Percentiles rank a stretch among this genome's conserved stretches.
Evolutionary conservation across 2,797 vertebrate genomes (phyloP).

Genomic region (Trachops cirrhosus): DNA sequence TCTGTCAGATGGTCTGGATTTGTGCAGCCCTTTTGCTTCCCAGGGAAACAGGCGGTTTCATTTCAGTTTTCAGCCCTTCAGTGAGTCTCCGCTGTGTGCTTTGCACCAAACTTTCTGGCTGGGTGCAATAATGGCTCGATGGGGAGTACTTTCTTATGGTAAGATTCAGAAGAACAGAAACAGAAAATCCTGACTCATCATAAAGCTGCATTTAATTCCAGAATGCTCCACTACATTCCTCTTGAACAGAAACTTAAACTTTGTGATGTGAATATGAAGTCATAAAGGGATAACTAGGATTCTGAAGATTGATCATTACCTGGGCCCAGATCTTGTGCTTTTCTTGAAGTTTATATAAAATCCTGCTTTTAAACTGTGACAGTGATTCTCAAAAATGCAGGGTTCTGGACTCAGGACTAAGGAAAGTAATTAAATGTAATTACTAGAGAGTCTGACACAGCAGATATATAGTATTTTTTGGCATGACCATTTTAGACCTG

Average conservation of each 20-base stretch:
- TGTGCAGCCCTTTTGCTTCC: background rate
- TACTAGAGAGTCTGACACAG: background rate
- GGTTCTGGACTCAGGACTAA: background rate
- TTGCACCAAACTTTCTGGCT: background rate
- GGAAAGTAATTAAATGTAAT: slow-evolving; percentile 21
- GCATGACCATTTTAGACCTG: background rate
- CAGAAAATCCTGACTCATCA: background rate
- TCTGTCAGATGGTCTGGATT: background rate
- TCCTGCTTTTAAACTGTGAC: background rate
- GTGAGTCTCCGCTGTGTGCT: background rate
- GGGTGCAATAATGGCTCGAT: background rate
- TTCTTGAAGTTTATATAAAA: slow-evolving; percentile 46
- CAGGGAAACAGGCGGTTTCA: background rate
- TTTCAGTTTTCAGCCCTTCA: background rate
- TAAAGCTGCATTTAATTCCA: background rate
- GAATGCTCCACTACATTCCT: background rate
- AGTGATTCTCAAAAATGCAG: slow-evolving; percentile 11
- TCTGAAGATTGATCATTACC: background rate
- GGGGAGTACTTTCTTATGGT: background rate
- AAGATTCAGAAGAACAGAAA: background rate
- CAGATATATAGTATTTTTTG: background rate
- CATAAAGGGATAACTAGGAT: background rate
- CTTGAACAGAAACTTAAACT: background rate
- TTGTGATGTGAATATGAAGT: background rate
- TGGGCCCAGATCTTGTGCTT: slow-evolving; percentile 54